These are phyloP conservation scores for Hormaphis cornu DNA, from an alignment of 1,140 invertebrate genomes.

Conservation along the genomic window DNA sequence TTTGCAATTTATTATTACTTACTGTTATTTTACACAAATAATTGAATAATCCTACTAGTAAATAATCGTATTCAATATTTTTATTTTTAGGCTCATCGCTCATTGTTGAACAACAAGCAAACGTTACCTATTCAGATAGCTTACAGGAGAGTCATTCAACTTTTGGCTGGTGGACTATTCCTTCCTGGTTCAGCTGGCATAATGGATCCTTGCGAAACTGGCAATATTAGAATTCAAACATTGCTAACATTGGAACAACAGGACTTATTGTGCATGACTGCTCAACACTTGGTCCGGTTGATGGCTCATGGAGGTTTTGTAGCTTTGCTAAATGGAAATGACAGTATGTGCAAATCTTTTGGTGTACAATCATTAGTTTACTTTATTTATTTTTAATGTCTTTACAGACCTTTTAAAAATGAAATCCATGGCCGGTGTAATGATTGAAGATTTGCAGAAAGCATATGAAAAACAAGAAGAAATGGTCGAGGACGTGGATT, in stretches of 20 bases:
- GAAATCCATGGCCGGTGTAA: not conserved
- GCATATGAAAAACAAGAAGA: conserved; percentile 16
- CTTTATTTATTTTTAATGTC: not conserved
- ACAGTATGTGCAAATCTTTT: conserved; percentile 44
- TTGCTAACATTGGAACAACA: conserved; percentile 81
- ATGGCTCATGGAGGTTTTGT: conserved; percentile 85
- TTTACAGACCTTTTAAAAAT: conserved; percentile 16
- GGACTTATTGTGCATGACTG: conserved; percentile 85
- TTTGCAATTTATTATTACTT: not conserved
- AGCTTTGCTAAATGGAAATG: conserved; percentile 66
- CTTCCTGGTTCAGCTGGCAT: conserved; percentile 82
- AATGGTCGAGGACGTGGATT: not conserved
- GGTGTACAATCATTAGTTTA: not conserved
- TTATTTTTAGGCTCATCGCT: conserved; percentile 70
- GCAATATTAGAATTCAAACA: conserved; percentile 45
- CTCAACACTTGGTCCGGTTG: conserved; percentile 78
- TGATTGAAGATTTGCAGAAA: conserved; percentile 3
- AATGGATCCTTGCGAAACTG: conserved; percentile 81
- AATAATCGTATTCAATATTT: not conserved
- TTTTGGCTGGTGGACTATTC: conserved; percentile 88
- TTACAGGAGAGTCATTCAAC: conserved; percentile 74
- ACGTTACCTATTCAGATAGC: conserved; percentile 86
- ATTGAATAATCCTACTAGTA: not conserved
- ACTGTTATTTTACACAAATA: not conserved
- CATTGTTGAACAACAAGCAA: conserved; percentile 90